These are phyloP conservation scores for Nomada ruficornis DNA, from an alignment of 2,888 invertebrate genomes.

Conservation along the genomic window DNA sequence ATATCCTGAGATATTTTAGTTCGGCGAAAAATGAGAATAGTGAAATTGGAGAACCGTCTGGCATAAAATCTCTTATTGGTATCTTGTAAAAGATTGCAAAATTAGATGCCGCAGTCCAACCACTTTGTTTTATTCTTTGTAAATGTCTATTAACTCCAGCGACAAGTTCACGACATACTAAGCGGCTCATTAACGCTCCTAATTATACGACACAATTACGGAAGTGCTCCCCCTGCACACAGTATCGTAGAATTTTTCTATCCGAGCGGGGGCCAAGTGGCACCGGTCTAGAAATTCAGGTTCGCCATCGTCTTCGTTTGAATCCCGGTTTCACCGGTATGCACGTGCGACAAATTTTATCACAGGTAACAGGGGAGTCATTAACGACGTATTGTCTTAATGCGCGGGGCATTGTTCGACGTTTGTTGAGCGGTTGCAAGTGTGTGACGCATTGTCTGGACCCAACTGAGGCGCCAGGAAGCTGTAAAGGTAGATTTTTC, in stretches of 20 bases:
- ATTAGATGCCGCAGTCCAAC: too few relatives aligned
- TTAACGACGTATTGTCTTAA: constrained; percentile 70
- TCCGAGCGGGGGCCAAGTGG: neutral
- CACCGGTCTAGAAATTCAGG: constrained; percentile 35
- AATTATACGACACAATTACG: constrained; percentile 52
- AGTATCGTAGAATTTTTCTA: constrained; percentile 1
- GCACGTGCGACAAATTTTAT: constrained; percentile 57
- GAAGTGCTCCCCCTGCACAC: constrained; percentile 11
- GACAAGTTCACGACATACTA: constrained; percentile 34
- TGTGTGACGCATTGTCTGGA: constrained; percentile 57
- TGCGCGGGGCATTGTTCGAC: constrained; percentile 59
- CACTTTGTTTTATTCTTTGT: constrained; percentile 49
- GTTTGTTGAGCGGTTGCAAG: constrained; percentile 53
- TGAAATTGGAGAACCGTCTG: constrained; percentile 2
- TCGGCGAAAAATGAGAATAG: too few relatives aligned
- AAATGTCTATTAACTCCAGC: constrained; percentile 55
- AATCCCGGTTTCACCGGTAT: constrained; percentile 38
- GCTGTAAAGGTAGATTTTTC: constrained; percentile 37
- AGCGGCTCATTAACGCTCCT: constrained; percentile 60
- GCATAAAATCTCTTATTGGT: neutral
- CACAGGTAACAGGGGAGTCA: constrained; percentile 49
- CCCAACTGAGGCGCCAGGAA: constrained; percentile 51
- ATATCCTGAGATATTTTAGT: neutral
- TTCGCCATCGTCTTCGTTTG: constrained; percentile 37
- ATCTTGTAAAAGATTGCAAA: neutral